phyloP scores from a whole-genome alignment of 2,113 vertebrate species.

The Labeo catla region DNA sequence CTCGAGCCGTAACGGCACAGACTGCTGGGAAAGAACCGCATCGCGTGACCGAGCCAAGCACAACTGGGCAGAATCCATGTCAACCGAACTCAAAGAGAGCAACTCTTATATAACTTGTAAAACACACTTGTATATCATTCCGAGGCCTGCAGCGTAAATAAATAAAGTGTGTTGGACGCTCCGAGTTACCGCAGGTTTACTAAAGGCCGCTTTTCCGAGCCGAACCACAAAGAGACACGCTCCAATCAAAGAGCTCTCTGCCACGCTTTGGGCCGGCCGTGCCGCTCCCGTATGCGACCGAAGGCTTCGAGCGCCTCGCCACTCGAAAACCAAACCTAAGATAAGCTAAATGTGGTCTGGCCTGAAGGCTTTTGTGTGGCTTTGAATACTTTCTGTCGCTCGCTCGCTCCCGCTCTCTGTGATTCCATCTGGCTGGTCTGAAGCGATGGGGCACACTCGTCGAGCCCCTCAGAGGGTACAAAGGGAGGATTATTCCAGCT shows the following conservation, averaged over 20 bases:
- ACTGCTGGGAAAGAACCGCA: constrained; percentile 28
- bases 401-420: constrained; percentile 23
- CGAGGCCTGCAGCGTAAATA: constrained; percentile 57
- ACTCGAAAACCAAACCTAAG: constrained; percentile 54
- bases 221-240: constrained; percentile 29
- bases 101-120: constrained; percentile 45
- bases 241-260: constrained; percentile 65
- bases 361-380: constrained; percentile 55
- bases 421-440: constrained; percentile 80
- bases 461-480: constrained; percentile 78
- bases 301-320: constrained; percentile 55
- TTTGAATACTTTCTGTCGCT: constrained; percentile 45
- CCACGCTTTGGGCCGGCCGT: constrained; percentile 67
- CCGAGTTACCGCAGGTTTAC: constrained; percentile 33
- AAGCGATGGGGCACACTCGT: constrained; percentile 72
- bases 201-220: not conserved
- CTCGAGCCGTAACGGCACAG: not conserved
- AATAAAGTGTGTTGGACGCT: constrained; percentile 47
- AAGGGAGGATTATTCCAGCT: constrained; percentile 83
- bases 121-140: constrained; percentile 53
- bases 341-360: constrained; percentile 43
- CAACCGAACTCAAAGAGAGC: constrained; percentile 52
- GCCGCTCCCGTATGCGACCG: constrained; percentile 60
- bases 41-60: constrained; percentile 33
- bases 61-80: constrained; percentile 28